phyloP scores from a whole-genome alignment of 2,888 invertebrate genomes.

The Noctua pronuba region DNA sequence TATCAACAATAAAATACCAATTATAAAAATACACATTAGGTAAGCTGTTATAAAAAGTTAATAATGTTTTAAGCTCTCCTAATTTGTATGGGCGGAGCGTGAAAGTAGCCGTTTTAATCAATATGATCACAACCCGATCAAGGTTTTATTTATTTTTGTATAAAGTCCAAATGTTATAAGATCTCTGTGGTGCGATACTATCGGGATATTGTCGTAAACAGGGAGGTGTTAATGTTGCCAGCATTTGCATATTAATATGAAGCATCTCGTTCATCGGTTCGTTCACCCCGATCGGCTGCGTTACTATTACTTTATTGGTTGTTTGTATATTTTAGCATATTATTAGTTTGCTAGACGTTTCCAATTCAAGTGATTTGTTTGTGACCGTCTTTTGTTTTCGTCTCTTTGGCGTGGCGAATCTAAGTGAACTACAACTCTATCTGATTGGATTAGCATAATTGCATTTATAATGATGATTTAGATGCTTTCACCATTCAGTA shows the following conservation, averaged over 20 bases:
- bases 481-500: background rate
- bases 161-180: constrained; percentile 6
- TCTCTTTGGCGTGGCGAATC: background rate
- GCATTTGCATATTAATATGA: constrained; percentile 61
- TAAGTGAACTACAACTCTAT: background rate
- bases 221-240: constrained; percentile 55
- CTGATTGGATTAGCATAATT: no score
- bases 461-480: background rate
- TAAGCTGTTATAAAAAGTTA: constrained; percentile 8
- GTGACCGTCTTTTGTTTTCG: constrained; percentile 21
- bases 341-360: constrained; percentile 44
- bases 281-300: constrained; percentile 60
- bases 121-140: constrained; percentile 15
- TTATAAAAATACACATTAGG: constrained; percentile 29
- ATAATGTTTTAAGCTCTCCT: constrained; percentile 5
- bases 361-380: constrained; percentile 29
- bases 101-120: constrained; percentile 10
- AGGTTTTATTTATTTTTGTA: constrained; percentile 17
- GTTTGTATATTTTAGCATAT: constrained; percentile 61
- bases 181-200: constrained; percentile 28
- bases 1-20: constrained; percentile 23
- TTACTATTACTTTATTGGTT: constrained; percentile 51
- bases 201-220: constrained; percentile 43
- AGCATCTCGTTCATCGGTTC: constrained; percentile 48
- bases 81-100: constrained; percentile 11